Percentiles rank a stretch among this genome's conserved stretches.
These are phyloP conservation scores for Brevipalpus yothersi DNA, from an alignment of 1,140 invertebrate genomes.

Conservation along the genomic window DNA sequence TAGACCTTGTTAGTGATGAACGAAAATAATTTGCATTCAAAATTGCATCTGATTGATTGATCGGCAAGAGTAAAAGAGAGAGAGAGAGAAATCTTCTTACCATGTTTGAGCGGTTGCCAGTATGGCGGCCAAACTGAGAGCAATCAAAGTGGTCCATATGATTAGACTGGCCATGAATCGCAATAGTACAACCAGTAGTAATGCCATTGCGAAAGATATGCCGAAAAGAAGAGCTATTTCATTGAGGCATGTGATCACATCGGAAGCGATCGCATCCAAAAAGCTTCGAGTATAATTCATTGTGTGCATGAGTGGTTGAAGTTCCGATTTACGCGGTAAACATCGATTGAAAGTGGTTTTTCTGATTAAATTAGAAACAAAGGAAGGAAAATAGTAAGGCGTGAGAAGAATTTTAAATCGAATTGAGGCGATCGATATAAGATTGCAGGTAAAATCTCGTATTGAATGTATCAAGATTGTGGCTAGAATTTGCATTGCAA, in stretches of 20 bases:
- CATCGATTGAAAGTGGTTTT: conserved; percentile 4
- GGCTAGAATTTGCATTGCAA: too few relatives aligned
- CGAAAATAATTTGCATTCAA: too few relatives aligned
- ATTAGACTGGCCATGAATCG: conserved; percentile 24
- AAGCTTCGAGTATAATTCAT: conserved; percentile 2
- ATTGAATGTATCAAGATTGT: too few relatives aligned
- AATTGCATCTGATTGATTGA: too few relatives aligned
- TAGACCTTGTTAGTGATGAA: too few relatives aligned
- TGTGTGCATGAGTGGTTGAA: background rate
- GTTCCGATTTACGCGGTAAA: conserved; percentile 20
- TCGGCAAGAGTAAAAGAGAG: too few relatives aligned
- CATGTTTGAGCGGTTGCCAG: conserved; percentile 36
- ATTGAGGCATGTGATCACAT: conserved; percentile 8
- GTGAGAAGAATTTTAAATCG: background rate
- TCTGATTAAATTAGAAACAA: background rate
- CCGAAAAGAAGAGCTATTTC: conserved; percentile 3
- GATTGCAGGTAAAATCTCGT: too few relatives aligned
- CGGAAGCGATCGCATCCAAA: conserved; percentile 6
- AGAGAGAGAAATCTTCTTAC: conserved; percentile 24
- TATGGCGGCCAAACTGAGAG: conserved; percentile 29
- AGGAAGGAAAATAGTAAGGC: background rate
- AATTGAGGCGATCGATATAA: too few relatives aligned
- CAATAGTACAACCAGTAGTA: conserved; percentile 23
- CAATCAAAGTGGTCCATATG: conserved; percentile 28
- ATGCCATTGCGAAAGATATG: conserved; percentile 20